phyloP scores from a whole-genome alignment of 1,140 invertebrate species.

The Schlechtendalia chinensis region DNA sequence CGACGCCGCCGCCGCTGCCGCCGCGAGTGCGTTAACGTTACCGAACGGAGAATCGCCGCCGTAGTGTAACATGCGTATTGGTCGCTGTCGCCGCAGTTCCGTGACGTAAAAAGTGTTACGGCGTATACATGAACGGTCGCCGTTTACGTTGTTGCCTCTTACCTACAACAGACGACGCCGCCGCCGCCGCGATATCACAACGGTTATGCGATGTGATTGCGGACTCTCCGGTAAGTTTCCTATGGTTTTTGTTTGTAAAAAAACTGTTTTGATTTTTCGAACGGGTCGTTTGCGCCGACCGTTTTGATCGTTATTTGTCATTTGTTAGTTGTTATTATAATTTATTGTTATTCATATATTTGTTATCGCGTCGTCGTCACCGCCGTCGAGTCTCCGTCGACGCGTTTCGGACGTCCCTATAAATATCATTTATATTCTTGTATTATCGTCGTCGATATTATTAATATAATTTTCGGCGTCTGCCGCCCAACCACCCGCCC shows the following conservation, averaged over 20 bases:
- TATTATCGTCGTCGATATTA: no score
- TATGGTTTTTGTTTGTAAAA: neutral
- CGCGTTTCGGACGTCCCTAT: no score
- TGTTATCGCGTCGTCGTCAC: neutral
- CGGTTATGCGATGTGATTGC: neutral
- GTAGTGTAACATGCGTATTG: conserved; percentile 18
- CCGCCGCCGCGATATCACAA: neutral
- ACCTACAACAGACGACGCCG: neutral
- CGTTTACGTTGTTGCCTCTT: neutral
- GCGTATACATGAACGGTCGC: conserved; percentile 23
- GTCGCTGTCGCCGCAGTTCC: neutral
- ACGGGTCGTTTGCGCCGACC: no score
- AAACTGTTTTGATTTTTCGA: no score
- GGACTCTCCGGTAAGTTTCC: neutral
- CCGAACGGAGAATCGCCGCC: neutral
- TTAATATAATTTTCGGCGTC: no score
- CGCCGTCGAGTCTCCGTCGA: no score
- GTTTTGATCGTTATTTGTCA: neutral
- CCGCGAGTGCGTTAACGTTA: neutral
- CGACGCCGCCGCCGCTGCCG: neutral
- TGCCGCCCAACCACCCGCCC: no score
- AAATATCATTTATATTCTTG: no score
- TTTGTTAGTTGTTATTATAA: neutral
- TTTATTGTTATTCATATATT: neutral
- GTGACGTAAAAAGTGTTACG: conserved; percentile 1